phyloP scores from a whole-genome alignment of 2,113 vertebrate species.

The Bos indicus region DNA sequence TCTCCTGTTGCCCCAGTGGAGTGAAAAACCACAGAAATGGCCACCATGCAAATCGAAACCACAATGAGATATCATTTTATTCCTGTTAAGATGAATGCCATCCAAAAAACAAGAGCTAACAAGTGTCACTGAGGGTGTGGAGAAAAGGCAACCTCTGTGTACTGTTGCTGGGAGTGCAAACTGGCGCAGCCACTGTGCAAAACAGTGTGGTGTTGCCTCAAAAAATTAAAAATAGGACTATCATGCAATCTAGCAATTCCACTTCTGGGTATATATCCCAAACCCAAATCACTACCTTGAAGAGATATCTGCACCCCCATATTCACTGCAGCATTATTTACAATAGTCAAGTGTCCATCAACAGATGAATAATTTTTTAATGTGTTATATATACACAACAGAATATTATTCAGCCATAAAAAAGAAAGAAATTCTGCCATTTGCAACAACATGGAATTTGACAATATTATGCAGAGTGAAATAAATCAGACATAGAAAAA shows the following conservation, averaged over 20 bases:
- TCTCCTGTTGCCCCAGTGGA: neutral
- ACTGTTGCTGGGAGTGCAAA: neutral
- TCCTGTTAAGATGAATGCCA: neutral
- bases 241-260: neutral
- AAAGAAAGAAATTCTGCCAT: neutral
- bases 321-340: neutral
- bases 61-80: neutral
- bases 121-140: neutral
- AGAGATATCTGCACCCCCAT: neutral
- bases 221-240: neutral
- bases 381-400: neutral
- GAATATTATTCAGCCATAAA: neutral
- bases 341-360: neutral
- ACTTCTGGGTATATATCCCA: neutral
- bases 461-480: neutral
- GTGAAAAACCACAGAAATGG: neutral
- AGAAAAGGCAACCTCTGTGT: neutral
- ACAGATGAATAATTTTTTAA: neutral
- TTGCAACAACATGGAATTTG: neutral
- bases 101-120: neutral
- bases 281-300: neutral
- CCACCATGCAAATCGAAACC: neutral
- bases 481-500: neutral
- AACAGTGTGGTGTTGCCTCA: neutral
- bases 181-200: neutral